Conservation (phyloP, 2,797 vertebrate species). For the Peromyscus melanophrys region DNA sequence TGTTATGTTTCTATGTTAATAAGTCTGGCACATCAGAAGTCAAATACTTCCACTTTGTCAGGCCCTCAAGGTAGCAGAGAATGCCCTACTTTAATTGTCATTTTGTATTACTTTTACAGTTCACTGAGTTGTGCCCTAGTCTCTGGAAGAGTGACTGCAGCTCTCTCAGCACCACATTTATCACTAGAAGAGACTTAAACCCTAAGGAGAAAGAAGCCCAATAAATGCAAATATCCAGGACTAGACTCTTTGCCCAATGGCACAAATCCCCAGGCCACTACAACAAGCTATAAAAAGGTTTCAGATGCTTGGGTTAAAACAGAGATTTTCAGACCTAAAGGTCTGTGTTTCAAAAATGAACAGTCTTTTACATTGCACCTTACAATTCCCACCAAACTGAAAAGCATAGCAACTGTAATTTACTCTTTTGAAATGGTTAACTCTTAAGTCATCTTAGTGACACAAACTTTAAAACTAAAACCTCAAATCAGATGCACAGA, state of each 20-base stretch:
- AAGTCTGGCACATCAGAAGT: conserved; percentile 75
- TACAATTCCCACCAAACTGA: conserved; percentile 54
- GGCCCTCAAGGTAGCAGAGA: conserved; percentile 70
- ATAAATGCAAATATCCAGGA: conserved; percentile 69
- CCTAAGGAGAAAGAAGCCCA: conserved; percentile 66
- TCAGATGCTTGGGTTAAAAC: conserved; percentile 51
- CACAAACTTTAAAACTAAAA: conserved; percentile 52
- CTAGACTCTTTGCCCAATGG: conserved; percentile 56
- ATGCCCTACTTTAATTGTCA: conserved; percentile 80
- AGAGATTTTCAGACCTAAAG: conserved; percentile 45
- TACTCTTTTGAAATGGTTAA: conserved; percentile 48
- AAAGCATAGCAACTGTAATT: conserved; percentile 57
- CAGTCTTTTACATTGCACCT: conserved; percentile 42
- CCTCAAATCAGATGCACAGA: conserved; percentile 43
- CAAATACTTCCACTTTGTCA: conserved; percentile 76
- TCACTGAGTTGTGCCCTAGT: conserved; percentile 77
- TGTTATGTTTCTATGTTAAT: conserved; percentile 73
- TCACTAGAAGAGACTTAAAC: conserved; percentile 72
- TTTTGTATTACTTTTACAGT: conserved; percentile 82
- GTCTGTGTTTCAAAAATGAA: conserved; percentile 68
- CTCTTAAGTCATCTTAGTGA: conserved; percentile 52
- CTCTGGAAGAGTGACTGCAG: conserved; percentile 71
- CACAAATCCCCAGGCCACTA: conserved; percentile 66
- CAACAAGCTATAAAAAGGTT: conserved; percentile 59
- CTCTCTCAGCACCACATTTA: conserved; percentile 67